Evolutionary conservation across 2,888 invertebrate genomes (phyloP).

Genomic region (Melieria picta): DNA sequence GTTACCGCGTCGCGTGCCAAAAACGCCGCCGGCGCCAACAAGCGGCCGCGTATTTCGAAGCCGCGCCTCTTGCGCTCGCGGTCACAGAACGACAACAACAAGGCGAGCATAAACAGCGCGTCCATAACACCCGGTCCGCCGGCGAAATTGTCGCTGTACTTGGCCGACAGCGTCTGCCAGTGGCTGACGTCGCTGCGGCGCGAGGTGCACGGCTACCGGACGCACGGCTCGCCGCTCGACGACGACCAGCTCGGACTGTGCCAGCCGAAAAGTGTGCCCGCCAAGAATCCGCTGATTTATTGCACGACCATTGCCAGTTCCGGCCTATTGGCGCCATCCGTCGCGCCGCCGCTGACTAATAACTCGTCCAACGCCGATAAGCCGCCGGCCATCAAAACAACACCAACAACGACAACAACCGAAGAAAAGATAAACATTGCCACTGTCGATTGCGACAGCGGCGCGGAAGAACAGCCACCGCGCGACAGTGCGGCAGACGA

Average conservation of each 20-base stretch:
- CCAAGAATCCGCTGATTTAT: slow-evolving; percentile 43
- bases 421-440: not conserved
- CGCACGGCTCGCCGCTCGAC: slow-evolving; percentile 42
- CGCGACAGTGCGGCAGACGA: not conserved
- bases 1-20: slow-evolving; percentile 5
- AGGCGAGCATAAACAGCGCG: not conserved
- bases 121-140: not conserved
- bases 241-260: slow-evolving; percentile 50
- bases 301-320: slow-evolving; percentile 8
- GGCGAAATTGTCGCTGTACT: slow-evolving; percentile 44
- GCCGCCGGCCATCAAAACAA: not conserved
- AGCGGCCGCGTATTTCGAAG: slow-evolving; percentile 47
- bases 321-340: slow-evolving; percentile 1
- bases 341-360: too few relatives aligned
- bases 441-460: slow-evolving; percentile 24
- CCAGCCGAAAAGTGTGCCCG: slow-evolving; percentile 63
- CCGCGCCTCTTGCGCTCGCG: slow-evolving; percentile 42
- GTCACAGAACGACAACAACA: slow-evolving; percentile 6
- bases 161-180: slow-evolving; percentile 58
- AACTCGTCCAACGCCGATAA: not conserved
- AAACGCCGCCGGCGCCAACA: not conserved
- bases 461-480: slow-evolving; percentile 31
- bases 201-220: slow-evolving; percentile 57
- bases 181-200: slow-evolving; percentile 63
- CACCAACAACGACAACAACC: not conserved